A percentile compares a stretch with the other conserved stretches of the same genome.
phyloP scores from a whole-genome alignment of 2,888 invertebrate genomes.

The Rhagium mordax region DNA sequence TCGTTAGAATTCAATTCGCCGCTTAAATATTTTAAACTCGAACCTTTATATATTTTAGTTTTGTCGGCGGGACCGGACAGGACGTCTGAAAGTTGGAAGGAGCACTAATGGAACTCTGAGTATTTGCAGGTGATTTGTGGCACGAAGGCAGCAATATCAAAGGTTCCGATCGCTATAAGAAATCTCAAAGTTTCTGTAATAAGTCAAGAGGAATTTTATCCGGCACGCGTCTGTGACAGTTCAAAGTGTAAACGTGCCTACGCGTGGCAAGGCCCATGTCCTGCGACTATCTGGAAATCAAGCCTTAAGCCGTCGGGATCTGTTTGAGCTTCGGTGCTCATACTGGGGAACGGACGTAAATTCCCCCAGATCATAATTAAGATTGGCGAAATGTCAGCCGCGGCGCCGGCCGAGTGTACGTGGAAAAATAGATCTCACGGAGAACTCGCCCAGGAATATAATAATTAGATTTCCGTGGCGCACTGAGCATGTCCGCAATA shows the following conservation, averaged over 20 bases:
- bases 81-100: slow-evolving; percentile 44
- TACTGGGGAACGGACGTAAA: slow-evolving; percentile 1
- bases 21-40: background rate
- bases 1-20: background rate
- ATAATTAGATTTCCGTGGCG: background rate
- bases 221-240: slow-evolving; percentile 58
- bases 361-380: slow-evolving; percentile 9
- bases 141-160: slow-evolving; percentile 53
- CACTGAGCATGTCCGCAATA: background rate
- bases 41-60: slow-evolving; percentile 3
- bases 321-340: background rate
- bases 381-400: slow-evolving; percentile 8
- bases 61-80: slow-evolving; percentile 30
- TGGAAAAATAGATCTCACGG: slow-evolving; percentile 4
- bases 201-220: slow-evolving; percentile 59
- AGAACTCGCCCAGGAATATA: background rate
- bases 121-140: slow-evolving; percentile 56
- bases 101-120: slow-evolving; percentile 50
- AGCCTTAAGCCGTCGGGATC: slow-evolving; percentile 9
- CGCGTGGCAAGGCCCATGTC: slow-evolving; percentile 38
- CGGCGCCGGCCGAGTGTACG: background rate
- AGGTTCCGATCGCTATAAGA: slow-evolving; percentile 55
- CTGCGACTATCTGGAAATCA: slow-evolving; percentile 7
- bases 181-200: slow-evolving; percentile 59
- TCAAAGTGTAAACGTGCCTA: slow-evolving; percentile 56